phyloP scores from a whole-genome alignment of 2,113 vertebrate species.

The Nothocercus nigrocapillus region DNA sequence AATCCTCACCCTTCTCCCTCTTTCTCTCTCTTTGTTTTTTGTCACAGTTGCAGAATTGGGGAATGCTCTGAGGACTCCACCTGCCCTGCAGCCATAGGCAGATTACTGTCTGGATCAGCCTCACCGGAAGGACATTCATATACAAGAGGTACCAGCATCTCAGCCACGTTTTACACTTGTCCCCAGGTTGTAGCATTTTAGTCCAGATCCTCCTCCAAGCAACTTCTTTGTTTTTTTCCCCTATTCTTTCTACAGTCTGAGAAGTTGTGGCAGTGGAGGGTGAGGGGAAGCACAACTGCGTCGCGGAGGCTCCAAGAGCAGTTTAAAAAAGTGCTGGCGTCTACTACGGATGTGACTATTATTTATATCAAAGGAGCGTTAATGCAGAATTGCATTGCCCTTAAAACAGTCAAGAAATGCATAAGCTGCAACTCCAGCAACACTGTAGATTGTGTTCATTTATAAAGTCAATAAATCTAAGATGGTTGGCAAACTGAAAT shows the following conservation, averaged over 20 bases:
- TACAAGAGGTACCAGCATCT: constrained; percentile 48
- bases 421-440: not conserved
- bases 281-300: not conserved
- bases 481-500: not conserved
- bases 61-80: constrained; percentile 70
- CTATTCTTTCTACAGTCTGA: not conserved
- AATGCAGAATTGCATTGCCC: not conserved
- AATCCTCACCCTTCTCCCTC: not conserved
- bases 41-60: constrained; percentile 34
- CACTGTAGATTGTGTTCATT: not conserved
- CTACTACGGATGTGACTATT: not conserved
- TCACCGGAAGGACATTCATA: not conserved
- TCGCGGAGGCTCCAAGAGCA: rapidly evolving
- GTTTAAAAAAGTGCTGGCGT: not conserved
- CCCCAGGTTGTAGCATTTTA: rapidly evolving
- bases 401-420: not conserved
- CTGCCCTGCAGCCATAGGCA: constrained; percentile 31
- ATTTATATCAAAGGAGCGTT: not conserved
- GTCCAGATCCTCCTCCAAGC: not conserved
- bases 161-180: not conserved
- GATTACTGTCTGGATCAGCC: not conserved
- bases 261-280: not conserved
- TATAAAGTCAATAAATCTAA: not conserved
- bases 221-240: not conserved
- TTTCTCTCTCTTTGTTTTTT: not conserved